Percentiles rank a stretch among this genome's conserved stretches.
Conservation (phyloP, 1,140 invertebrate genomes). For the Megathymus violae region DNA sequence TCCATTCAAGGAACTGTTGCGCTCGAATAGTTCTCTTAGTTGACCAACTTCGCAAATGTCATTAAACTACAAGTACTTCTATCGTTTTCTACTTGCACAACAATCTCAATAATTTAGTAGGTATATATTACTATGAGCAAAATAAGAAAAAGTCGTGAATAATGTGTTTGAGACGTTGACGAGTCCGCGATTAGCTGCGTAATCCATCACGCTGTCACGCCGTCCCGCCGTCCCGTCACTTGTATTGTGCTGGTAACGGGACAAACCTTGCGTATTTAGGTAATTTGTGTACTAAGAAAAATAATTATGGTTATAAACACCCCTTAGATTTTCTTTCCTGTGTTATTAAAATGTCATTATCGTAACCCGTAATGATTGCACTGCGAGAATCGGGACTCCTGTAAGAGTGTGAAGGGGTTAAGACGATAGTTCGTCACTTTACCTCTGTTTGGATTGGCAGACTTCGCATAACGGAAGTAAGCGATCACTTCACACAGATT, state of each 20-base stretch:
- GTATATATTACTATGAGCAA: conserved; percentile 16
- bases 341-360: too few species aligned
- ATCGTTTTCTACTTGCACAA: not conserved
- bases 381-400: too few species aligned
- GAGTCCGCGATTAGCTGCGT: conserved; percentile 41
- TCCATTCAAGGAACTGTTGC: too few species aligned
- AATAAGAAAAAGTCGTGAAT: conserved; percentile 38
- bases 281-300: conserved; percentile 39
- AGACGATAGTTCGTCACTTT: too few species aligned
- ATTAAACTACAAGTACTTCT: too few species aligned
- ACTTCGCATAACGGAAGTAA: too few species aligned
- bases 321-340: not conserved
- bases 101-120: conserved; percentile 17
- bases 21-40: too few species aligned
- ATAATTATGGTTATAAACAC: conserved; percentile 23
- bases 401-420: too few species aligned
- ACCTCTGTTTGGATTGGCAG: too few species aligned
- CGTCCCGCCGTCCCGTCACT: conserved; percentile 36
- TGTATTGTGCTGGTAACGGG: conserved; percentile 40
- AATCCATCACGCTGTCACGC: conserved; percentile 45
- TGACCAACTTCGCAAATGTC: too few species aligned
- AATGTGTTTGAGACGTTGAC: conserved; percentile 36
- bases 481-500: too few species aligned
- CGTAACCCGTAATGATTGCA: too few species aligned
- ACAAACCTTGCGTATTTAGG: conserved; percentile 41